phyloP scores from a whole-genome alignment of 2,113 vertebrate species.

The Typhlomys cinereus region DNA sequence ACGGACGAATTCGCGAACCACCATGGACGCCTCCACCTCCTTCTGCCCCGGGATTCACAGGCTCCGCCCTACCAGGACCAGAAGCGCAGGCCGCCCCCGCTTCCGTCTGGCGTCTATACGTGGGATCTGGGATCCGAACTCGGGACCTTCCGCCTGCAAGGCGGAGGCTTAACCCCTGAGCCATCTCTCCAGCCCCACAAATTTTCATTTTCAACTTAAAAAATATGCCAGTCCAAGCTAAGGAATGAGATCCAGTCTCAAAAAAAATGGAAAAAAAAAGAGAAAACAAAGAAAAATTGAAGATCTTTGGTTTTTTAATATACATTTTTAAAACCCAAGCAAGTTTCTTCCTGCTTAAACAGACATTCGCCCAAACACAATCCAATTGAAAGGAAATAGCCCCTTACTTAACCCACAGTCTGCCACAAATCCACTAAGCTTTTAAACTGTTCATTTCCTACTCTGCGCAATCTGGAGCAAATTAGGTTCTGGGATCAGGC shows the following conservation, averaged over 20 bases:
- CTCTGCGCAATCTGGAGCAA: not conserved
- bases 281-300: not conserved
- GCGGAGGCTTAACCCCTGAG: no score
- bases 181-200: no score
- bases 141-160: no score
- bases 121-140: no score
- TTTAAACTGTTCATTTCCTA: not conserved
- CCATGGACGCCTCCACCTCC: no score
- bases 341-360: not conserved
- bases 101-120: no score
- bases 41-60: no score
- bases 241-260: not conserved
- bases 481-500: fast-evolving
- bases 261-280: not conserved
- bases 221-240: not conserved
- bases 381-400: not conserved
- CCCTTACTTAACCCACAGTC: not conserved
- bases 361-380: not conserved
- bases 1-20: no score
- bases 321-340: not conserved
- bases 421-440: not conserved
- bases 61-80: no score
- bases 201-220: not conserved
- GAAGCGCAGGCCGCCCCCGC: no score
- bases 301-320: not conserved